Percentiles rank a stretch among this genome's conserved stretches.
Evolutionary conservation across 2,113 vertebrate genomes (phyloP).

Genomic region (Clarias macrocephalus): DNA sequence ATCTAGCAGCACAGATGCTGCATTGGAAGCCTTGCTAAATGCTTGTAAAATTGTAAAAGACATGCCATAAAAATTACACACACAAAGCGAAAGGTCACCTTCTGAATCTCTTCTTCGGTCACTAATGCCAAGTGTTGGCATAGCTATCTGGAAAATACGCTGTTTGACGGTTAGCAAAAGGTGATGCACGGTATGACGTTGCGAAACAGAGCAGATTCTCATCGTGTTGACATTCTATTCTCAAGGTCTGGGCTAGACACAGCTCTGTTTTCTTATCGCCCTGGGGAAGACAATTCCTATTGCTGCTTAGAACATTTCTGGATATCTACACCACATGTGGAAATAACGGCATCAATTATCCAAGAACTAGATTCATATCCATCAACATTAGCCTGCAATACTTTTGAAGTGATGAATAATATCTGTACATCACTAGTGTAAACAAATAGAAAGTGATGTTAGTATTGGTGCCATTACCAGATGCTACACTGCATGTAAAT

Average conservation of each 20-base stretch:
- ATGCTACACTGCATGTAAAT: neutral
- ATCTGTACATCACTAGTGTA: neutral
- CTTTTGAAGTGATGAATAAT: neutral
- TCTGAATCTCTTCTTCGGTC: neutral
- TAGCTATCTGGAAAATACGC: neutral
- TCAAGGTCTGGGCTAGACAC: constrained; percentile 71
- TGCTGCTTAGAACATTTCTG: constrained; percentile 79
- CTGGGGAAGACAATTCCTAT: constrained; percentile 83
- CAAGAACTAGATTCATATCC: neutral
- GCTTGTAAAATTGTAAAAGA: constrained; percentile 15
- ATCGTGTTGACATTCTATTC: constrained; percentile 66
- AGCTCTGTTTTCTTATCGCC: constrained; percentile 78
- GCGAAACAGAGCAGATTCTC: constrained; percentile 66
- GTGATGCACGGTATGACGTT: constrained; percentile 19
- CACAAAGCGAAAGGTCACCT: neutral
- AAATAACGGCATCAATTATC: constrained; percentile 77
- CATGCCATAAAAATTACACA: neutral
- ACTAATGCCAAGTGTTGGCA: neutral
- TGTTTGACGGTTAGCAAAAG: neutral
- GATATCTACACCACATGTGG: constrained; percentile 78
- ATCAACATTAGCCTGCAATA: neutral
- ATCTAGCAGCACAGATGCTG: constrained; percentile 38
- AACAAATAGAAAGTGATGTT: neutral
- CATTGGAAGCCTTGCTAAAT: constrained; percentile 25
- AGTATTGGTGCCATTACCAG: neutral